These are phyloP conservation scores for Tragelaphus strepsiceros DNA, from an alignment of 2,113 vertebrate genomes.

Conservation along the genomic window DNA sequence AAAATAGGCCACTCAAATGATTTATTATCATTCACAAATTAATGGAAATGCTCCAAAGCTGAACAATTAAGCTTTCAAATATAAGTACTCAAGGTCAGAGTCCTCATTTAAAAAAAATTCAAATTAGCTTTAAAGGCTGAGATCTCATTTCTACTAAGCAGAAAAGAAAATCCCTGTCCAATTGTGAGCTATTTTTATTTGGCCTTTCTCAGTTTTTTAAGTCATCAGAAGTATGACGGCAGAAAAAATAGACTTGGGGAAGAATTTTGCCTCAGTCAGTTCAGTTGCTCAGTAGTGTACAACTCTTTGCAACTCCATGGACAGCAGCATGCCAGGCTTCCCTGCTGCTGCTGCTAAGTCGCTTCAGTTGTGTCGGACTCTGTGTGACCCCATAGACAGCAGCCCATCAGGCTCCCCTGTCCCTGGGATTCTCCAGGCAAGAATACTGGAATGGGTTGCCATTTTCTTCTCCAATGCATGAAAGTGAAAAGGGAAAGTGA, in stretches of 20 bases:
- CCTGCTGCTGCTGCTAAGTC: background rate
- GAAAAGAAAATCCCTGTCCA: slow-evolving; percentile 4
- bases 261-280: background rate
- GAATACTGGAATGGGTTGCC: no score
- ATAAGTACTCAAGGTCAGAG: slow-evolving; percentile 30
- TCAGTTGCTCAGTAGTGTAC: background rate
- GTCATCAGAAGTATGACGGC: background rate
- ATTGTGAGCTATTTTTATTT: slow-evolving; percentile 20
- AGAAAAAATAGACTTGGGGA: background rate
- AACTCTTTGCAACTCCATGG: background rate
- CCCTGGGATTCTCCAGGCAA: no score
- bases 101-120: slow-evolving; percentile 36
- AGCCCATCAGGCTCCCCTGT: no score
- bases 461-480: no score
- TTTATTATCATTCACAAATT: slow-evolving; percentile 52
- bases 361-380: no score
- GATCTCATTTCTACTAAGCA: slow-evolving; percentile 31
- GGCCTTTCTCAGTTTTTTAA: slow-evolving; percentile 9
- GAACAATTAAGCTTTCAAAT: slow-evolving; percentile 53
- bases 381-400: no score
- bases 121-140: slow-evolving; percentile 44
- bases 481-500: no score
- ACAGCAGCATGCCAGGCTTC: background rate
- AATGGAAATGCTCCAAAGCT: slow-evolving; percentile 44
- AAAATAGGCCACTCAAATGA: slow-evolving; percentile 55